Evolutionary conservation across 1,140 invertebrate species (phyloP).

Genomic region (Spodoptera litura): DNA sequence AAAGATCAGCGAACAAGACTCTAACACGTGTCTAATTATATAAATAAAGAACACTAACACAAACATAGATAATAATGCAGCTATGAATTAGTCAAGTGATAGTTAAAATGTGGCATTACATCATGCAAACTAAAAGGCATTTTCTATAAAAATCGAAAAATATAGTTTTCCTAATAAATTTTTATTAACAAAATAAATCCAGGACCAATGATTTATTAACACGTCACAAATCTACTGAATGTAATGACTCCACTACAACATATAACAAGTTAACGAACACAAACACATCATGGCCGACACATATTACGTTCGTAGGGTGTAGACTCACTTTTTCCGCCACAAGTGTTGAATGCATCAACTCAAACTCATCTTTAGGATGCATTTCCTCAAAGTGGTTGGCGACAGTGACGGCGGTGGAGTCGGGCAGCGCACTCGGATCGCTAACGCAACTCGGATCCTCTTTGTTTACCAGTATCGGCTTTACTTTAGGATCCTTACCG

Average conservation of each 20-base stretch:
- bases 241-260: conserved; percentile 23
- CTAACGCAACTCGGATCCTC: conserved; percentile 85
- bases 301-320: conserved; percentile 45
- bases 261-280: conserved; percentile 20
- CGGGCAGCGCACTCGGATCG: conserved; percentile 74
- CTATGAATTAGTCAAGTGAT: conserved; percentile 3
- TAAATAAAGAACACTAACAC: conserved; percentile 4
- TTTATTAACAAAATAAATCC: neutral
- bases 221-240: neutral
- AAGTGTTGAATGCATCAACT: conserved; percentile 86
- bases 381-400: conserved; percentile 92
- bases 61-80: neutral
- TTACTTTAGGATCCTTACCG: conserved; percentile 85
- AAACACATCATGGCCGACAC: conserved; percentile 17
- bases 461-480: conserved; percentile 85
- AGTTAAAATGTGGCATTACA: conserved; percentile 8
- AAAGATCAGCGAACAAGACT: neutral
- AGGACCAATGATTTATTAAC: conserved; percentile 11
- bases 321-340: conserved; percentile 83
- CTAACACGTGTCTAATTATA: conserved; percentile 22
- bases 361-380: conserved; percentile 93
- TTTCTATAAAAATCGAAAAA: neutral
- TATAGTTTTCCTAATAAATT: neutral
- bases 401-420: conserved; percentile 58
- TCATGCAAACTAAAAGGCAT: conserved; percentile 12